These are phyloP conservation scores for Lycia hirtaria DNA, from an alignment of 2,888 invertebrate genomes.

Conservation along the genomic window DNA sequence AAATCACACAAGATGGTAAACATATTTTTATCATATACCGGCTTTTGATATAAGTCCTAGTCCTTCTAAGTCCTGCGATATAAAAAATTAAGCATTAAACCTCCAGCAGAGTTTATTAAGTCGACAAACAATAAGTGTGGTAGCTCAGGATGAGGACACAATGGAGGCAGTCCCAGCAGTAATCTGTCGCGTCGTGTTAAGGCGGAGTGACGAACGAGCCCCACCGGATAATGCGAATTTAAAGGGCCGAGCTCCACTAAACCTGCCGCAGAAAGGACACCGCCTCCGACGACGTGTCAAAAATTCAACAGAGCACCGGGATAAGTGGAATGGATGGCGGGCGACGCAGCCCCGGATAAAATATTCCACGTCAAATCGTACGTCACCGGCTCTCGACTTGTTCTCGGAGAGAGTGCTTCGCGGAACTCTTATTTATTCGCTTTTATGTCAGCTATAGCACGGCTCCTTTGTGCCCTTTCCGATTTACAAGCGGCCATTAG, in stretches of 20 bases:
- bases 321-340: constrained; percentile 84
- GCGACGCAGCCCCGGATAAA: constrained; percentile 76
- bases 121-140: constrained; percentile 25
- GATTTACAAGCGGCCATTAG: constrained; percentile 66
- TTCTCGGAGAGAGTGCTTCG: constrained; percentile 77
- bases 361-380: constrained; percentile 84
- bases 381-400: constrained; percentile 80
- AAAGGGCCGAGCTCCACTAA: constrained; percentile 75
- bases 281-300: constrained; percentile 76
- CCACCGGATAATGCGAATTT: constrained; percentile 71
- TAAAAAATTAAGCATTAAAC: neutral
- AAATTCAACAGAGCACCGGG: constrained; percentile 81
- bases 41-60: no score
- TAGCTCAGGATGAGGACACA: constrained; percentile 37
- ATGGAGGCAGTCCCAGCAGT: constrained; percentile 43
- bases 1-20: no score
- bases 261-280: constrained; percentile 77
- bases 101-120: constrained; percentile 9
- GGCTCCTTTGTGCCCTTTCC: constrained; percentile 72
- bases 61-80: no score
- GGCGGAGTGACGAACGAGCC: constrained; percentile 56
- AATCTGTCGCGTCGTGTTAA: constrained; percentile 48
- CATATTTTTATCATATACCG: no score
- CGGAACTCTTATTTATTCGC: constrained; percentile 82
- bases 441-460: constrained; percentile 73